Evolutionary conservation across 2,113 vertebrate species (phyloP).

Genomic region (Redunca redunca): DNA sequence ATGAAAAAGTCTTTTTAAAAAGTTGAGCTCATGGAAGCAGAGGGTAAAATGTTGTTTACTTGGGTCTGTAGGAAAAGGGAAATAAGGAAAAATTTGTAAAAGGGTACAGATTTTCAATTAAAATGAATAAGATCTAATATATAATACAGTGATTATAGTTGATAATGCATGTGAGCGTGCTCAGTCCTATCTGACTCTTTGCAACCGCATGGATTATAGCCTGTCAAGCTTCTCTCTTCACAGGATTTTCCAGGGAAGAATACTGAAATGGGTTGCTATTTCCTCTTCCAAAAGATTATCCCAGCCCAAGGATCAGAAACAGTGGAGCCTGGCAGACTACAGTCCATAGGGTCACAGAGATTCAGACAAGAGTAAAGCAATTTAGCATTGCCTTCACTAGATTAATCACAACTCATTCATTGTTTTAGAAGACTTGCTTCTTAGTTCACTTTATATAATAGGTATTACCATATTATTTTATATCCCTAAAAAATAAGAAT

Average conservation of each 20-base stretch:
- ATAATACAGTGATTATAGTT: background rate
- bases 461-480: background rate
- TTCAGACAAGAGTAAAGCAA: background rate
- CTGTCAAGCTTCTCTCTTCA: background rate
- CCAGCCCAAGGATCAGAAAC: background rate
- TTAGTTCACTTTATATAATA: background rate
- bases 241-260: background rate
- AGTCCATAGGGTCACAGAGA: background rate
- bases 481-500: background rate
- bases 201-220: background rate
- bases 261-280: background rate
- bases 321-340: background rate
- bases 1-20: background rate
- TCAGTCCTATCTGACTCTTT: background rate
- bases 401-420: background rate
- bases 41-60: background rate
- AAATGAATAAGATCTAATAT: background rate
- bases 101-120: background rate
- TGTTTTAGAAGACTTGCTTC: background rate
- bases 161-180: background rate
- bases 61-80: background rate
- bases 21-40: background rate
- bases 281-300: background rate
- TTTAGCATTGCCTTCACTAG: background rate
- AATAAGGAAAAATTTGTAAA: background rate